Base-by-base conservation (phyloP, 2,113 vertebrate genomes). In the Myanophis thanlyinensis region DNA sequence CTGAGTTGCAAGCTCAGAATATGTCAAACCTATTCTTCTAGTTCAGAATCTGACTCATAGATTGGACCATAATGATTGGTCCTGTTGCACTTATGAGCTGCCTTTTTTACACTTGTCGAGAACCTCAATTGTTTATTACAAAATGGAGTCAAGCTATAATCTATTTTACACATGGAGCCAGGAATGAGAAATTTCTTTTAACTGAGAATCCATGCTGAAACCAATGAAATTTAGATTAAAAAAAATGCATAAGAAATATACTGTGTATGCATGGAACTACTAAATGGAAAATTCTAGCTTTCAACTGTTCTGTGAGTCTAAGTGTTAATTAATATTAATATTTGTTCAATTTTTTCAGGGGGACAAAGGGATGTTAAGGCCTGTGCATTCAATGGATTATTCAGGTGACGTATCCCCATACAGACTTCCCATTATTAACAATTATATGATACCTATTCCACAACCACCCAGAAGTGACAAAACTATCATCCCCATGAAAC, bases 341-440 rank as follows among this genome's bases (percentile, higher is more conserved):
- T 59, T 59, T 1, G 6, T 73, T 53, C n/a, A 3, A 87, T 73
- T 93, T 47, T 94, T 96, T 10, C 96, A 99, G 99, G 96, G 97
- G 94, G 96, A 98, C 88, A 98, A 96, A 92, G 96, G 97, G 2
- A 73, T 90, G 12, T 30, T 96, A n/a, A 98, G 95, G 92, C 94
- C 95, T 27, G 53, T 94, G 93, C 97, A 91, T 20, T 90, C 95
- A 0, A 1, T 80, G 90, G 98, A 98, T 22, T 92, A 95, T 85
- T 91, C 96, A 48, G 87, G 67, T 1, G 97, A 94, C 5, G 49
- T 96, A 49, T 98, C 98, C 0, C 97, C 97, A 0, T 98, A 98
- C 91, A 97, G 97, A 18, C 98, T 99, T 87, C 99, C 99, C 0
- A 96, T 97, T 89, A 96, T 98, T 93, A 98, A 97, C 92, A 98